Conservation (phyloP, 2,113 vertebrate species). For the Stegastes partitus region DNA sequence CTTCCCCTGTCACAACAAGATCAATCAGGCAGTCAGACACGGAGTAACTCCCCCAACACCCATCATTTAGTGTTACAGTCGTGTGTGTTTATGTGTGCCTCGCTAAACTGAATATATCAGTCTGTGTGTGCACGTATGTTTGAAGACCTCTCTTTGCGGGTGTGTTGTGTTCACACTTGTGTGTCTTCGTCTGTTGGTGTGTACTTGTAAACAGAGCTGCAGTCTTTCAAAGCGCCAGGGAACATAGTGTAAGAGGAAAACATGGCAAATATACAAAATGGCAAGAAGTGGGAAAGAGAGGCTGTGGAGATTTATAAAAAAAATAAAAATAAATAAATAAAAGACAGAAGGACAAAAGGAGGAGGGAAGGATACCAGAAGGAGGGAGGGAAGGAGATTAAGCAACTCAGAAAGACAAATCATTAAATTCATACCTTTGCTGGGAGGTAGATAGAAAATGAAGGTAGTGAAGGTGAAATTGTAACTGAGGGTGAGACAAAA, state of each 20-base stretch:
- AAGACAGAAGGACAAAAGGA: conserved; percentile 36
- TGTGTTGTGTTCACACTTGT: neutral
- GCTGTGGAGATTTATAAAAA: conserved; percentile 1
- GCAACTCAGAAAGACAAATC: conserved; percentile 50
- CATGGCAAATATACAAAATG: neutral
- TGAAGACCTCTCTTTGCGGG: neutral
- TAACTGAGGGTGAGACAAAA: conserved; percentile 59
- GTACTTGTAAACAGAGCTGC: neutral
- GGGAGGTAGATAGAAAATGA: conserved; percentile 49
- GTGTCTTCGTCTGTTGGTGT: neutral
- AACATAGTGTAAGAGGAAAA: neutral
- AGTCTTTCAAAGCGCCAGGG: conserved; percentile 11
- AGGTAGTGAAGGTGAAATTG: conserved; percentile 61
- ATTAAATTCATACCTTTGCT: conserved; percentile 52
- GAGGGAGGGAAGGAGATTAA: conserved; percentile 37
- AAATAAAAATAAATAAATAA: neutral
- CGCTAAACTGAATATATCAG: neutral
- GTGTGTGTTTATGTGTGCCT: neutral
- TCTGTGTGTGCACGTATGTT: neutral
- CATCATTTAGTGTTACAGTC: conserved; percentile 15
- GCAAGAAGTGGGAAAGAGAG: neutral
- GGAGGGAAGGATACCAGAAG: conserved; percentile 22
- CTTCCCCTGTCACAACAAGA: conserved; percentile 4
- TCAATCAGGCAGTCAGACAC: conserved; percentile 32
- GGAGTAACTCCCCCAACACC: neutral